A percentile compares a stretch with the other conserved stretches of the same genome.
Conservation (phyloP, 2,888 invertebrate genomes). For the Kuschelorhynchus macadamiae region DNA sequence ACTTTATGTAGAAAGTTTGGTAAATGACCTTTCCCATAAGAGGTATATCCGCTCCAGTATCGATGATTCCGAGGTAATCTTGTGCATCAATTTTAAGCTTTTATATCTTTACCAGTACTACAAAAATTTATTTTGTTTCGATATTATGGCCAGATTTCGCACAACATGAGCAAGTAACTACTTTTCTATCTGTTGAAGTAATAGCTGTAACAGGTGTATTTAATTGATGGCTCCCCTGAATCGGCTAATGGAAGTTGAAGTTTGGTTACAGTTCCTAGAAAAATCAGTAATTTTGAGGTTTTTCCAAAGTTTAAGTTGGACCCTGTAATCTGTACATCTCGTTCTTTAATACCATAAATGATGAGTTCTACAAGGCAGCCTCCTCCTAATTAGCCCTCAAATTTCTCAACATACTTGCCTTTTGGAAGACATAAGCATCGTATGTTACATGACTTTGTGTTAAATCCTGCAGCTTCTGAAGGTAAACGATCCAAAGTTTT, state of each 20-base stretch:
- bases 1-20: constrained; percentile 15
- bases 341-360: constrained; percentile 49
- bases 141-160: constrained; percentile 21
- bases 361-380: constrained; percentile 51
- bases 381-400: constrained; percentile 51
- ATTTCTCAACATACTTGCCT: constrained; percentile 47
- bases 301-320: constrained; percentile 40
- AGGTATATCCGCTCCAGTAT: constrained; percentile 20
- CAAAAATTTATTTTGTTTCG: constrained; percentile 20
- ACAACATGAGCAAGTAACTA: constrained; percentile 23
- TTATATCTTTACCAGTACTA: constrained; percentile 14
- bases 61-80: constrained; percentile 12
- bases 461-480: constrained; percentile 33
- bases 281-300: constrained; percentile 49
- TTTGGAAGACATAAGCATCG: constrained; percentile 52
- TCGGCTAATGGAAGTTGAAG: neutral
- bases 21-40: constrained; percentile 19
- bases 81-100: constrained; percentile 15
- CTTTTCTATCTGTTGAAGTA: constrained; percentile 7
- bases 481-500: constrained; percentile 50
- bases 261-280: constrained; percentile 37
- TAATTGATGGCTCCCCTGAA: constrained; percentile 10
- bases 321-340: constrained; percentile 42
- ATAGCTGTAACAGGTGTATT: constrained; percentile 9
- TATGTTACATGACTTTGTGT: constrained; percentile 49